Conservation (phyloP, 2,888 invertebrate genomes). For the Eristalinus sepulchralis region DNA sequence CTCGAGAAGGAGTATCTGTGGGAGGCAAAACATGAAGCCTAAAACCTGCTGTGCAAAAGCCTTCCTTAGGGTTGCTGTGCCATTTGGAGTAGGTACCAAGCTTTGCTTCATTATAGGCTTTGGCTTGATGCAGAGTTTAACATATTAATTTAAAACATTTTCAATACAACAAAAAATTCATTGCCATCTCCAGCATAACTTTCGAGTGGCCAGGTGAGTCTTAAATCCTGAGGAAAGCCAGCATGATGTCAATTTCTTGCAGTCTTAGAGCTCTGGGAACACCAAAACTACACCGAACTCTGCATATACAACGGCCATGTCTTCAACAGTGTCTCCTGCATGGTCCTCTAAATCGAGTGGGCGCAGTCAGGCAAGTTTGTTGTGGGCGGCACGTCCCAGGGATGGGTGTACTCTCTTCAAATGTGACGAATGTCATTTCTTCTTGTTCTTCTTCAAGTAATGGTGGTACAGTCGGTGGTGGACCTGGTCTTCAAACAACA, state of each 20-base stretch:
- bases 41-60: too few species aligned
- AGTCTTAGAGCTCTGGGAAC: slow-evolving; percentile 78
- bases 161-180: slow-evolving; percentile 74
- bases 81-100: too few species aligned
- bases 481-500: too few species aligned
- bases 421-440: too few species aligned
- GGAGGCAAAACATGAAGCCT: too few species aligned
- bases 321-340: slow-evolving; percentile 70
- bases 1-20: too few species aligned
- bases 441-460: too few species aligned
- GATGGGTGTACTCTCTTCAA: slow-evolving; percentile 74
- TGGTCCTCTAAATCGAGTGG: slow-evolving; percentile 78
- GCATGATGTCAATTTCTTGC: not conserved
- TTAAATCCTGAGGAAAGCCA: not conserved
- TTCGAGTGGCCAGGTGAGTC: slow-evolving; percentile 74
- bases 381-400: slow-evolving; percentile 77
- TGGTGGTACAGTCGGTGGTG: too few species aligned
- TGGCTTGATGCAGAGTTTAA: too few species aligned
- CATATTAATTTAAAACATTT: too few species aligned
- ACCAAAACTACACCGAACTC: slow-evolving; percentile 73
- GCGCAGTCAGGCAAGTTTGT: slow-evolving; percentile 73
- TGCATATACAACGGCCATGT: slow-evolving; percentile 75
- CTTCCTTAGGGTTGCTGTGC: too few species aligned
- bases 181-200: slow-evolving; percentile 77
- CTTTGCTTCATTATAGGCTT: too few species aligned